These are phyloP conservation scores for Heteractis magnifica DNA, from an alignment of 92 coral and sea anemone species.

Conservation along the genomic window DNA sequence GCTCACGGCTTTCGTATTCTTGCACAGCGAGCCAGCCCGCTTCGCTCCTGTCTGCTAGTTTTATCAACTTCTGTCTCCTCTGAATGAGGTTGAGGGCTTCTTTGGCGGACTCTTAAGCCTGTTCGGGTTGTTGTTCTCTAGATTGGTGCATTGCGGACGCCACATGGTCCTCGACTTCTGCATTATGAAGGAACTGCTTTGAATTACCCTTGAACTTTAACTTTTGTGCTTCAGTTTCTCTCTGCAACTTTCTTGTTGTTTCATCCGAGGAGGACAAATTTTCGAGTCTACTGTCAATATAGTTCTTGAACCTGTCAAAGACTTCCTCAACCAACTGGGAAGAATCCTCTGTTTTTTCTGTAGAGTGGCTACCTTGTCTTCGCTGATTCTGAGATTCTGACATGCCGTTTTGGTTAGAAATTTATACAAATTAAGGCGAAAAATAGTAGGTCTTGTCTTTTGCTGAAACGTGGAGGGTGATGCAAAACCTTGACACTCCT, in stretches of 20 bases:
- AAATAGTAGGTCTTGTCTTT: not conserved
- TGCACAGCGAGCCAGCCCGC: constrained; percentile 43
- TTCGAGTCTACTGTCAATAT: constrained; percentile 19
- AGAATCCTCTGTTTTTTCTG: not conserved
- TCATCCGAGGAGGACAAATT: not conserved
- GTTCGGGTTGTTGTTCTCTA: constrained; percentile 10
- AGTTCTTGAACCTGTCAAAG: constrained; percentile 20
- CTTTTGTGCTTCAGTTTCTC: constrained; percentile 42
- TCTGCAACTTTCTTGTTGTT: constrained; percentile 19
- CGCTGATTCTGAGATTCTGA: not conserved
- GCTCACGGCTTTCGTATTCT: constrained; percentile 43
- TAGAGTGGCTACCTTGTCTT: not conserved
- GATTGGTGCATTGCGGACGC: not conserved
- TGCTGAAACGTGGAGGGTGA: not conserved
- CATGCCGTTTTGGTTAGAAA: not conserved
- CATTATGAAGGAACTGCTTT: constrained; percentile 35
- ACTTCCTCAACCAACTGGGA: constrained; percentile 7
- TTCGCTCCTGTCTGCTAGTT: constrained; percentile 42
- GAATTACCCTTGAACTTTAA: constrained; percentile 35
- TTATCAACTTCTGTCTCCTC: constrained; percentile 36
- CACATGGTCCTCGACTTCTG: constrained; percentile 36
- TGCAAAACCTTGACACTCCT: not conserved
- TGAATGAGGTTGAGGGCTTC: constrained; percentile 32
- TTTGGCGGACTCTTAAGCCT: constrained; percentile 25
- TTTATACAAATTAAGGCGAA: too few relatives aligned